Percentiles rank a stretch among this genome's conserved stretches.
Conservation (phyloP, 2,113 vertebrate species). For the Diglossa brunneiventris region DNA sequence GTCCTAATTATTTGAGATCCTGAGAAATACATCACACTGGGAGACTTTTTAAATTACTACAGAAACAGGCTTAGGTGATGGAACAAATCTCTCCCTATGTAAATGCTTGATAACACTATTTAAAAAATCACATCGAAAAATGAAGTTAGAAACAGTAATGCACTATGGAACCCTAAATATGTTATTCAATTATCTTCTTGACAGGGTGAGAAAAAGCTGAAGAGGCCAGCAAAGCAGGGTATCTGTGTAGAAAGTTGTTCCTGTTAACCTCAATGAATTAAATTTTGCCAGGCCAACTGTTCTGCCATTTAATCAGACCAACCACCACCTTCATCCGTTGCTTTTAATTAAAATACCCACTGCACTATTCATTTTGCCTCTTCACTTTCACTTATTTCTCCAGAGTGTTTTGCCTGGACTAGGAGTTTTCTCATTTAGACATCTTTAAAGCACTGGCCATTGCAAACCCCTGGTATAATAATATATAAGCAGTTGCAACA, state of each 20-base stretch:
- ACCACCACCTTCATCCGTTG: neutral
- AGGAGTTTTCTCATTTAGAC: neutral
- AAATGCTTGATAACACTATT: neutral
- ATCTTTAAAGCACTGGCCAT: neutral
- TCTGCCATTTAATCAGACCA: neutral
- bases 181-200: neutral
- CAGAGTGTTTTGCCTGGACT: neutral
- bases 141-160: neutral
- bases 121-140: neutral
- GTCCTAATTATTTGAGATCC: neutral
- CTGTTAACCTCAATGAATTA: neutral
- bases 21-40: neutral
- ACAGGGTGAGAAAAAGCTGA: neutral
- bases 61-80: neutral
- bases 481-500: neutral
- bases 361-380: neutral
- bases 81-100: neutral
- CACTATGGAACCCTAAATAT: neutral
- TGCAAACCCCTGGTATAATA: neutral
- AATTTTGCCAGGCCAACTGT: neutral
- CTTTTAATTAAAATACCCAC: neutral
- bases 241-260: neutral
- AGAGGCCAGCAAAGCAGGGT: neutral
- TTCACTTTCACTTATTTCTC: neutral
- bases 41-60: neutral